Evolutionary conservation across 2,113 vertebrate genomes (phyloP), one percentile per base, ranked within the genome.

Genomic region (Callorhinus ursinus): DNA sequence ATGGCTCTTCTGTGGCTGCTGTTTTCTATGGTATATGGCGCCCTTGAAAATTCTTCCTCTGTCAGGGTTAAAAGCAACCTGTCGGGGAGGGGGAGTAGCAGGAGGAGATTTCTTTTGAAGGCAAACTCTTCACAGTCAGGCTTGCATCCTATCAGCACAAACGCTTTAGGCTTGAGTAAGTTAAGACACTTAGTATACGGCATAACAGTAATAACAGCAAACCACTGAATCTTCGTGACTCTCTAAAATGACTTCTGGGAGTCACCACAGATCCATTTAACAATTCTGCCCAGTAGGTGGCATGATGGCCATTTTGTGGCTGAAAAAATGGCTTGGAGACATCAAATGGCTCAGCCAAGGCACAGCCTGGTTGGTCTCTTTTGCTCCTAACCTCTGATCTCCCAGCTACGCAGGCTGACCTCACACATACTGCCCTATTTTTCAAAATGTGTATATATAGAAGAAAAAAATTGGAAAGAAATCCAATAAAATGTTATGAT

Each of bases 21-120:
- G 57, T 99, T 99, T 96, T 99, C 99, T 88, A 99, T 98, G 93
- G 71, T 98, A 86, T 99, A 99, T 1, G 99, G 99, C 0, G 98
- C 98, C 79, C 98, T 99, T 0, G 97, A 98, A 97, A 99, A 98
- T 95, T 99, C 99, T 22, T 99, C 99, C 7, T 99, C 99, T 19
- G 99, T 99, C 96, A 99, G 94, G 55, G 99, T 99, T 88, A 99
- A 96, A 36, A 99, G 99, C 4, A 99, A 98, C 96, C 99, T 99
- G 96, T 90, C 15, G 67, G 46, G 22, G 33, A 55, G 1, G 18
- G 42, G 51, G 3, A 14, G 12, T 3, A 57, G 63, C 7, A 81
- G 61, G 39, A 81, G 46, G n/a, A 80, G 63, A 83, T 24, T 49
- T 81, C 42, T 67, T 88, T 13, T 96, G 87, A 95, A 88, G 61